A percentile compares a stretch with the other conserved stretches of the same genome.
These are phyloP conservation scores for Stenoptilia bipunctidactyla DNA, from an alignment of 2,888 invertebrate genomes.

Conservation along the genomic window DNA sequence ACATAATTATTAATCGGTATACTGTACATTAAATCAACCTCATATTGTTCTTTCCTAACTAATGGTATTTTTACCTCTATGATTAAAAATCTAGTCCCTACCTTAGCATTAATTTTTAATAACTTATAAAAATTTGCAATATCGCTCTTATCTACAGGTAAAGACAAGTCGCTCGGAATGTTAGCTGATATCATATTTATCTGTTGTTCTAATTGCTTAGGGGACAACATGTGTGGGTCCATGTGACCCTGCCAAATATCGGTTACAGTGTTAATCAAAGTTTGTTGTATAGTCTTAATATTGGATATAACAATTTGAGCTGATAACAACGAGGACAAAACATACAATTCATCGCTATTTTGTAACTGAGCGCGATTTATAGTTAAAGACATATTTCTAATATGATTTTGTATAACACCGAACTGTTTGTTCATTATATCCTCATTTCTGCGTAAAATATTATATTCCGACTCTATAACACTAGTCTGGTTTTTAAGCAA, in stretches of 20 bases:
- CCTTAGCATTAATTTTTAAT: conserved; percentile 3
- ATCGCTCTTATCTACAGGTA: conserved; percentile 5
- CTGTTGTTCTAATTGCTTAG: conserved; percentile 4
- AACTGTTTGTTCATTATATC: conserved; percentile 2
- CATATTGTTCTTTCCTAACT: conserved; percentile 4
- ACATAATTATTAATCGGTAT: neutral
- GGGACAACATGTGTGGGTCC: conserved; percentile 4
- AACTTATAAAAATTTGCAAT: conserved; percentile 6
- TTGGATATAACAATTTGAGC: conserved; percentile 3
- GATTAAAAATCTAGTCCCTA: conserved; percentile 4
- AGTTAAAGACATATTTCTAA: neutral
- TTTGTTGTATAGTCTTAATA: conserved; percentile 4
- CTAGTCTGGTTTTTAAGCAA: conserved; percentile 3
- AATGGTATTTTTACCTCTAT: conserved; percentile 9
- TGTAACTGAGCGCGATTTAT: neutral
- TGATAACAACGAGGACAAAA: conserved; percentile 2
- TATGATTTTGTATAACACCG: neutral
- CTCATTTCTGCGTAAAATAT: conserved; percentile 1
- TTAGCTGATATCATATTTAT: conserved; percentile 3
- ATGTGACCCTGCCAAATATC: conserved; percentile 3
- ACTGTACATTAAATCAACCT: conserved; percentile 1
- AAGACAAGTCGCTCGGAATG: conserved; percentile 3
- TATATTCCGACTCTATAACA: conserved; percentile 1
- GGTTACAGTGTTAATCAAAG: conserved; percentile 4
- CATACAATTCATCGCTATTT: conserved; percentile 1